Evolutionary conservation across 2,797 vertebrate genomes (phyloP), one percentile per base, ranked within the genome.

Genomic region (Sebastes itinus): DNA sequence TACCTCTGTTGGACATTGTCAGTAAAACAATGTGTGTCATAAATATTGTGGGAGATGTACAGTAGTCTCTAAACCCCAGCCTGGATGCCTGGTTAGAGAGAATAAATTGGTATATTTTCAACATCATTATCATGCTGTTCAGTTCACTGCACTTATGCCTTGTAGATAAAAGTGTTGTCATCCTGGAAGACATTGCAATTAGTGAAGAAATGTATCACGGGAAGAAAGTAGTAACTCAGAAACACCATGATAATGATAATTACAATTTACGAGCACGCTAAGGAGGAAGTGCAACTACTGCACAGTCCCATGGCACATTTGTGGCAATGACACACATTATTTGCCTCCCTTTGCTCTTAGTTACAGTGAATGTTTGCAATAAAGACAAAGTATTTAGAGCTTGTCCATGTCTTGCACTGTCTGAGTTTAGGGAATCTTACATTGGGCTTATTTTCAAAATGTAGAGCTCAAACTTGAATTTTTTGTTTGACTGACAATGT

Each of bases 41-140:
- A 23, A 75, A 28, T 61, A 68, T n/a, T 11, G 46, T 20, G 20
- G 1, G 23, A 33, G 32, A 49, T 49, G 42, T 49, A 49, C 42
- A 49, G 42, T 8, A 20, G 42, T 49, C 16, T 49, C 42, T 49
- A 49, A 0, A 49, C 3, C 1, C 46, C 46, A 59, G 78, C 12
- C 35, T 33, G 60, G 32, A 68, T 70, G 73, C 16, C 70, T 82
- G 68, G 7, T 77, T 80, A 63, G 28, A 38, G 64, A 76, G 62
- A 69, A 87, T 82, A 81, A 82, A 85, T 86, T 84, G 83, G 58
- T 84, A 2, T 73, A 67, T 89, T 86, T 90, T 81, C 78, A 52
- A 75, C 85, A 86, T 89, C 86, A 91, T 92, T 91, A 90, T 87
- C 77, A 82, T 81, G 60, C 80, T 72, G 73, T 73, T 88, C 87